Evolutionary conservation across 2,888 invertebrate species (phyloP), one percentile per base, ranked within the genome.

Genomic region (Drosophila tripunctata): DNA sequence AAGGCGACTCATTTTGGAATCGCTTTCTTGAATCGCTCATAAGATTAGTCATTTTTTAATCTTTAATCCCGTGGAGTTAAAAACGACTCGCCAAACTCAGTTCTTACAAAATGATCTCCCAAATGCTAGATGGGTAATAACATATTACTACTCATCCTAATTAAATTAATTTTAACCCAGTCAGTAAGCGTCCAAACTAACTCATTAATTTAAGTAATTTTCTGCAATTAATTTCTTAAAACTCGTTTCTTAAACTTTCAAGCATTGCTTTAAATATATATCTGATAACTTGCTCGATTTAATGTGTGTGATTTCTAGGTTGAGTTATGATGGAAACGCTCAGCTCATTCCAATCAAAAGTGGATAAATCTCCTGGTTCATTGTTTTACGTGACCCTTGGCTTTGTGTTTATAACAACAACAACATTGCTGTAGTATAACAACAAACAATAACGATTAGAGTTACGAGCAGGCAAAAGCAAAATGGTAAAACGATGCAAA

Each of bases 381-480:
- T 47, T 51, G 33, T 52, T 66, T 50, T 41, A 22, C 51, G 50
- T 62, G 62, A 50, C 54, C 50, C 57, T 56, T 36, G 27, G 27
- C 7, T 44, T 27, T 61, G 50, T 62, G 21, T 41, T 58, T 31
- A 47, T 54, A 51, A 35, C 43, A 48, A 57, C 30, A 57, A 45
- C 40, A 57, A 50, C 30, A 54, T 48, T 30, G 30, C n/a, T n/a
- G n/a, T n/a, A 31, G 21, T 45, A 60, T 45, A 55, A 41, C 57
- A 63, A 50, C 41, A 50, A 73, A 35, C 48, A 36, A 48, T 27
- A 50, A 50, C 48, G 48, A 27, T 50, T 56, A 30, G 43, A 52
- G 36, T 27, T 27, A 27, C 27, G 27, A 27, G 27, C 10, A 10
- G 27, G 27, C 12, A 43, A 21, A 12, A 31, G 56, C 41, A 40